Evolutionary conservation across 2,888 invertebrate genomes (phyloP).

Genomic region (Cacoxenus indagator): DNA sequence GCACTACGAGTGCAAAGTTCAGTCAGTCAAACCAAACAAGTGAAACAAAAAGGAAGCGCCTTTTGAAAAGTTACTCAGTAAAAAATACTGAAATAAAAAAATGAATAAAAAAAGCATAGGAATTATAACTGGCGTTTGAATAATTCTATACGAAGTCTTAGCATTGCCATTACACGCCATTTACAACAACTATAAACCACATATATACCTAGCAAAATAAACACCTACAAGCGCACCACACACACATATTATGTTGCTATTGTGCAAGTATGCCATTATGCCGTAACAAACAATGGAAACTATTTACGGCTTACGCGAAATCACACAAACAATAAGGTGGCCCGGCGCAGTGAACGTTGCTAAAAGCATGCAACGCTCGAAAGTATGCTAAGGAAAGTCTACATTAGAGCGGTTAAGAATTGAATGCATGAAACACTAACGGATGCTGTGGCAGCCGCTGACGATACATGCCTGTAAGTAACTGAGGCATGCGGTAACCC

Average conservation of each 20-base stretch:
- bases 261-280: constrained; percentile 38
- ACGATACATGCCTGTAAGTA: constrained; percentile 40
- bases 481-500: constrained; percentile 33
- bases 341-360: neutral
- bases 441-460: neutral
- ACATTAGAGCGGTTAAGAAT: neutral
- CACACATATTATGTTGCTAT: neutral
- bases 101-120: neutral
- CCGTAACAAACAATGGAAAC: constrained; percentile 54
- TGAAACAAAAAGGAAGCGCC: too few relatives aligned
- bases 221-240: neutral
- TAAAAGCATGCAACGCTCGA: constrained; percentile 23
- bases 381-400: constrained; percentile 41
- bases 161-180: neutral
- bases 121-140: neutral
- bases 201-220: neutral
- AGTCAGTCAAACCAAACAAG: too few relatives aligned
- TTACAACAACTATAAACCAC: neutral
- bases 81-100: too few relatives aligned
- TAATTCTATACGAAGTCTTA: neutral
- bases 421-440: neutral
- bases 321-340: neutral
- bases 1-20: too few relatives aligned
- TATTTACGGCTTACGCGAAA: constrained; percentile 38
- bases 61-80: too few relatives aligned